Conservation (phyloP, 2,888 invertebrate species). For the Spilosoma lubricipeda region DNA sequence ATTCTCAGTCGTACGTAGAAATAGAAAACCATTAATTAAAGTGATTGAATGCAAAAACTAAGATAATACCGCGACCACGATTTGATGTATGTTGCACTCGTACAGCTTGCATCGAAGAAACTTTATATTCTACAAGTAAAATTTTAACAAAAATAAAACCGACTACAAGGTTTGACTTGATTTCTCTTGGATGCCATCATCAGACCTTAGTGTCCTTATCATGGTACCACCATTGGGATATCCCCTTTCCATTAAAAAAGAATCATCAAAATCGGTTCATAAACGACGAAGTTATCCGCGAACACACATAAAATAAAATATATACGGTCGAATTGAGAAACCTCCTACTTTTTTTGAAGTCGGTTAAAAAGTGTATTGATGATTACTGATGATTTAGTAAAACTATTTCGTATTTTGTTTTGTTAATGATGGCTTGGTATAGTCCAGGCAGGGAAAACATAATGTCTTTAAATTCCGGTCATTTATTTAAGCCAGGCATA, state of each 20-base stretch:
- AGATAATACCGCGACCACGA: conserved; percentile 37
- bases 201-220: no score
- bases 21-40: conserved; percentile 79
- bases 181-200: no score
- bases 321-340: no score
- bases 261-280: no score
- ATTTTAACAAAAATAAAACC: no score
- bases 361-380: neutral
- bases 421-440: neutral
- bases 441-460: neutral
- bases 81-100: conserved; percentile 38
- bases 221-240: no score
- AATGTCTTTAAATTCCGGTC: neutral
- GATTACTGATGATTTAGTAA: neutral
- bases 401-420: neutral
- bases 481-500: conserved; percentile 7
- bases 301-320: no score
- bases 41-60: conserved; percentile 56
- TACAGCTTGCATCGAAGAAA: conserved; percentile 29
- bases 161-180: no score
- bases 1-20: conserved; percentile 73
- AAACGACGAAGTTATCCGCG: no score
- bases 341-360: no score
- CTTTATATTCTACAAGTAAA: conserved; percentile 14
- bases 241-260: no score